A percentile compares a stretch with the other conserved stretches of the same genome.
phyloP scores from a whole-genome alignment of 2,888 invertebrate genomes.

The Callyntrura sp. region DNA sequence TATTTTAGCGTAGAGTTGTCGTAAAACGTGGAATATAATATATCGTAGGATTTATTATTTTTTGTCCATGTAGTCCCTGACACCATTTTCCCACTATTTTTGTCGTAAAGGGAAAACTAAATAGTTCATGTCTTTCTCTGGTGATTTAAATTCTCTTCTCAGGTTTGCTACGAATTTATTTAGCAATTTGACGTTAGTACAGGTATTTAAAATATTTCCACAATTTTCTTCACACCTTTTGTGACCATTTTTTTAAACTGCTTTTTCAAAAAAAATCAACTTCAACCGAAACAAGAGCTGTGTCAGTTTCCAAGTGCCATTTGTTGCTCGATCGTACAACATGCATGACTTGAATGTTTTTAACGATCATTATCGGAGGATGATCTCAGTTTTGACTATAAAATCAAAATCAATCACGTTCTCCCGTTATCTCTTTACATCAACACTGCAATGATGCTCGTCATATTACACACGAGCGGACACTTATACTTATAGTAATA shows the following conservation, averaged over 20 bases:
- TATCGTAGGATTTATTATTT: too few species aligned
- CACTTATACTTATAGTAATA: background rate
- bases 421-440: slow-evolving; percentile 10
- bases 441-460: background rate
- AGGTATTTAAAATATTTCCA: background rate
- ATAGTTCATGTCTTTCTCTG: too few species aligned
- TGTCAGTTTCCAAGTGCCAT: slow-evolving; percentile 55
- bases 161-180: too few species aligned
- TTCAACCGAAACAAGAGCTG: slow-evolving; percentile 17
- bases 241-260: background rate
- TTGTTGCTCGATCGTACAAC: slow-evolving; percentile 47
- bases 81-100: too few species aligned
- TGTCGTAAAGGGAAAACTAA: too few species aligned
- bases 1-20: too few species aligned
- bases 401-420: slow-evolving; percentile 10
- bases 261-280: background rate
- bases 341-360: slow-evolving; percentile 44
- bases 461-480: too few species aligned
- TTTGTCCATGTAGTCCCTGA: too few species aligned
- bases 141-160: too few species aligned
- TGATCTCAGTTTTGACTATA: slow-evolving; percentile 41
- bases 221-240: background rate
- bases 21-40: too few species aligned
- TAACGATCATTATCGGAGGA: slow-evolving; percentile 38
- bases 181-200: too few species aligned